Evolutionary conservation across 2,797 vertebrate species (phyloP).

Genomic region (Hephaestus fuliginosus): DNA sequence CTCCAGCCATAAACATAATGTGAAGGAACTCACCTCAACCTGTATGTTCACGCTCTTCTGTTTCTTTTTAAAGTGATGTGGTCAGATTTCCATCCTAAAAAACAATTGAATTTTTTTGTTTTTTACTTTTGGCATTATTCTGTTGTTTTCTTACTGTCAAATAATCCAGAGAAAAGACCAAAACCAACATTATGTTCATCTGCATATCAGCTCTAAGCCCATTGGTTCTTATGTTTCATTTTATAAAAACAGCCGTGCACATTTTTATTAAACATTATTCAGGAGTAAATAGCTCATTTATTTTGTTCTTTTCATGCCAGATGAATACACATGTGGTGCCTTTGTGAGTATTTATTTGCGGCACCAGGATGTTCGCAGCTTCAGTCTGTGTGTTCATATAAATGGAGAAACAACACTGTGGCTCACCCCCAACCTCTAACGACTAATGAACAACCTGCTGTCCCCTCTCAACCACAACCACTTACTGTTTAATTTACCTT

Average conservation of each 20-base stretch:
- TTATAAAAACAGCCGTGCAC: background rate
- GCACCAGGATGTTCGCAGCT: background rate
- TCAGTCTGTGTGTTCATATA: background rate
- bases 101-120: background rate
- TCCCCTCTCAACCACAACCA: background rate
- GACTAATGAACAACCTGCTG: background rate
- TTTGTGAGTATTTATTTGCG: too few relatives aligned
- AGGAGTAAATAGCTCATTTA: background rate
- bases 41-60: background rate
- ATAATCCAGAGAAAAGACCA: background rate
- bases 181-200: background rate
- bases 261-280: background rate
- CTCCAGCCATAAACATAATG: background rate
- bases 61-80: background rate
- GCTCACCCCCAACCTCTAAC: background rate
- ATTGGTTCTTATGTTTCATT: background rate
- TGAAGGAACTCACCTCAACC: background rate
- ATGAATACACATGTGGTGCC: background rate
- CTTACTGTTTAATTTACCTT: background rate
- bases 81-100: background rate
- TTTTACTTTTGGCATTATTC: background rate
- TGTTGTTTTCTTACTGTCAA: background rate
- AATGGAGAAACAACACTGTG: background rate
- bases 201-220: background rate
- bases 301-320: background rate